phyloP scores from a whole-genome alignment of 37 sponge, comb jelly and placozoan genomes.

The Chondrosia reniformis region DNA sequence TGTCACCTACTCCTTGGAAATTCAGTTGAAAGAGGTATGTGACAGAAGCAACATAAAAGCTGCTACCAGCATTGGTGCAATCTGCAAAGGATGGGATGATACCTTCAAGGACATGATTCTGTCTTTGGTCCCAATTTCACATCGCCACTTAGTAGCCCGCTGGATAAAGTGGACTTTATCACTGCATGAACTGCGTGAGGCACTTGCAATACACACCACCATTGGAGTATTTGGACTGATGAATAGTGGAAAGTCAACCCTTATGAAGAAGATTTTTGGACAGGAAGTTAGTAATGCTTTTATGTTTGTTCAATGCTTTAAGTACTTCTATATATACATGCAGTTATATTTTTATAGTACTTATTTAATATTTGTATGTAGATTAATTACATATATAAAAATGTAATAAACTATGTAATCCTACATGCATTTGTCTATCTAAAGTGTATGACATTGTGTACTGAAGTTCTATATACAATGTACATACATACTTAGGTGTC shows the following conservation, averaged over 20 bases:
- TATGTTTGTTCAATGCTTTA: too few species aligned
- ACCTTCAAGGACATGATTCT: slow-evolving; percentile 6
- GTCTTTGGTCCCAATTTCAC: neutral
- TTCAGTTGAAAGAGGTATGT: slow-evolving; percentile 22
- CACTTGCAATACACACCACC: slow-evolving; percentile 23
- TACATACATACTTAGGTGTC: slow-evolving; percentile 14
- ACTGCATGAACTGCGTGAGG: slow-evolving; percentile 22
- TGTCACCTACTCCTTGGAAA: slow-evolving; percentile 23
- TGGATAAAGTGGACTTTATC: slow-evolving; percentile 27
- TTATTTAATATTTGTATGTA: too few species aligned
- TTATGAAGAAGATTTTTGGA: slow-evolving; percentile 14
- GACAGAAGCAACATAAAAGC: neutral
- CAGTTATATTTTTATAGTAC: too few species aligned
- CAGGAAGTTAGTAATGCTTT: neutral
- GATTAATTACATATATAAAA: neutral
- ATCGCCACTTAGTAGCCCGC: slow-evolving; percentile 10
- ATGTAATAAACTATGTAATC: neutral
- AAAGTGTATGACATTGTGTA: too few species aligned
- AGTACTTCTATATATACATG: too few species aligned
- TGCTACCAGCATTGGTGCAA: neutral
- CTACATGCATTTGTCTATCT: neutral
- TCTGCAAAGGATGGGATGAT: neutral
- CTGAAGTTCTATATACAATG: neutral
- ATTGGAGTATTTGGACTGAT: slow-evolving; percentile 26
- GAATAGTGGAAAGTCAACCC: slow-evolving; percentile 29